phyloP scores from a whole-genome alignment of 2,888 invertebrate genomes.

The Metallyticus violacea region DNA sequence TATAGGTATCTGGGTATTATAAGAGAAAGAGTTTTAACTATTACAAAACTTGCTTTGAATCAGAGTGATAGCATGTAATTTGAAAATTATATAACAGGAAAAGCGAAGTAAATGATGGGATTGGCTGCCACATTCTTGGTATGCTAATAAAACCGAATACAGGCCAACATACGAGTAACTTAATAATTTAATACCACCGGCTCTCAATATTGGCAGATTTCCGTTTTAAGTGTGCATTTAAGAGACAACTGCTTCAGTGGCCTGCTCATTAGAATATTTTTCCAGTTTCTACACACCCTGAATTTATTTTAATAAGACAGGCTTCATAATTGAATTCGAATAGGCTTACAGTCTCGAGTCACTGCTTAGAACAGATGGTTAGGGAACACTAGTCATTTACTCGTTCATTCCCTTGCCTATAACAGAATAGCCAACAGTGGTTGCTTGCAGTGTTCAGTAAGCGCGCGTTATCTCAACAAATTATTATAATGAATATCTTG shows the following conservation, averaged over 20 bases:
- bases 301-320: neutral
- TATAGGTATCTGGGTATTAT: no score
- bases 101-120: neutral
- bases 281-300: neutral
- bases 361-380: neutral
- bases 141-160: neutral
- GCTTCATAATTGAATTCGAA: neutral
- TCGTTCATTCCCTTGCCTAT: neutral
- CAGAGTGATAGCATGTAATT: neutral
- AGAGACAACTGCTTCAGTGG: neutral
- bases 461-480: no score
- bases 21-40: neutral
- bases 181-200: neutral
- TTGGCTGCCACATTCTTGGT: neutral
- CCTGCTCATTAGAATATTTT: neutral
- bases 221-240: neutral
- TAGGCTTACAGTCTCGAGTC: neutral
- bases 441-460: no score
- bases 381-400: neutral
- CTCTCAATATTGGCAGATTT: neutral
- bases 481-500: no score
- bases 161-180: neutral
- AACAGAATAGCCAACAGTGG: no score
- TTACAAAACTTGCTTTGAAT: neutral
- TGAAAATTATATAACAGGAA: neutral